Base-by-base conservation (phyloP, 2,797 vertebrate species). In the Eleutherodactylus coqui region DNA sequence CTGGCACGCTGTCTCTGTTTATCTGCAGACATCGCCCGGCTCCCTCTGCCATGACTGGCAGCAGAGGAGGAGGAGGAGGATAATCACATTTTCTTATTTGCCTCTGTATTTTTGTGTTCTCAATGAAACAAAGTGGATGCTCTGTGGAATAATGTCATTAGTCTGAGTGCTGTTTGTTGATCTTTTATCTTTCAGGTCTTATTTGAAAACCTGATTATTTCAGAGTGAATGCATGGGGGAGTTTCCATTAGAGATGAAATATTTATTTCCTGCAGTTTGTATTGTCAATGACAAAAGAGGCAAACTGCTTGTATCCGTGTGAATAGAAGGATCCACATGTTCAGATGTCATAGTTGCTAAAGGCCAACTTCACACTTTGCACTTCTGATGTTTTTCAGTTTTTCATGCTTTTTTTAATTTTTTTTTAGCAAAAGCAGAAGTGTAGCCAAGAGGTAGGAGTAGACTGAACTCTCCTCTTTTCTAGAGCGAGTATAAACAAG, bases 81-180 rank as follows among this genome's bases (percentile, higher is more conserved):
- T 85, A 85, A 80, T 73, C 38, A 60, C 64, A 85, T 75, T 47
- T 80, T 49, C 73, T 51, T 85, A 49, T 85, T 78, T 78, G 24
- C 43, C 27, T 84, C 55, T 84, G 53, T 75, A 53, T 84, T 55
- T 79, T 69, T 70, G 51, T 85, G 43, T 79, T 72, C 43, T 17
- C 43, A 72, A 34, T 32, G 36, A 72, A 79, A 72, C 60, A 14
- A 85, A 70, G 75, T 43, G 64, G 75, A 79, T 60, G 21, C 41
- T 49, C 9, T 53, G 77, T 27, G 36, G 49, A 85, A 73, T 85
- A 32, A 38, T 62, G 84, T 73, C 64, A 80, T 85, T 85, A 80
- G 32, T 38, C 64, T 73, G 84, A 80, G 83, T 62, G 78, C 77
- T 81, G 29, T 29, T 49, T 77, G 77, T 64, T 69, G 62, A 43